These are phyloP conservation scores for Eospalax fontanierii DNA, from an alignment of 2,797 vertebrate genomes.

Conservation along the genomic window DNA sequence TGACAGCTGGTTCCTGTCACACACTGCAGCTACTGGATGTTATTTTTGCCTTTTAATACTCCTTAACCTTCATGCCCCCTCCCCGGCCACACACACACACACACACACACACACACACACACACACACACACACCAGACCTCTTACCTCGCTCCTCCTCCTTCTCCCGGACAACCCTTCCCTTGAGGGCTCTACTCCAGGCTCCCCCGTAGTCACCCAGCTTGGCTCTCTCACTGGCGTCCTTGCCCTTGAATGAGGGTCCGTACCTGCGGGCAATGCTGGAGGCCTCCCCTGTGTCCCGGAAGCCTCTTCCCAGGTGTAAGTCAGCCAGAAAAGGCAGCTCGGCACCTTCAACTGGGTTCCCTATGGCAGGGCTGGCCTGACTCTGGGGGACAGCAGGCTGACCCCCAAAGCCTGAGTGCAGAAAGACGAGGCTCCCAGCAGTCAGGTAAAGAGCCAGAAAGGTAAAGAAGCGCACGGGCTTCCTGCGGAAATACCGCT, in stretches of 20 bases:
- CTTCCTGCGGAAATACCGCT: conserved; percentile 96
- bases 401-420: conserved; percentile 94
- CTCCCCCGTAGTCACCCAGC: conserved; percentile 89
- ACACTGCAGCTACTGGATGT: not conserved
- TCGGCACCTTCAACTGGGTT: conserved; percentile 81
- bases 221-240: conserved; percentile 86
- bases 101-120: too few relatives aligned
- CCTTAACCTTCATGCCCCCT: not conserved
- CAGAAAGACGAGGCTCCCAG: conserved; percentile 96
- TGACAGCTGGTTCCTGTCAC: not conserved
- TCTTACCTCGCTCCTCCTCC: not conserved
- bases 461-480: conserved; percentile 97
- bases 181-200: conserved; percentile 93
- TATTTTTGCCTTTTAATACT: rapidly evolving
- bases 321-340: conserved; percentile 89
- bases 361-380: conserved; percentile 81
- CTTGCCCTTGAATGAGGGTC: conserved; percentile 93
- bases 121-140: too few relatives aligned
- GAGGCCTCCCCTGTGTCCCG: conserved; percentile 86
- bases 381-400: conserved; percentile 83
- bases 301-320: conserved; percentile 91
- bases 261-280: conserved; percentile 89
- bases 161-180: conserved; percentile 92
- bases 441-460: conserved; percentile 96
- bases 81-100: too few relatives aligned